Conservation (phyloP, 2,113 vertebrate species). For the Lontra canadensis region DNA sequence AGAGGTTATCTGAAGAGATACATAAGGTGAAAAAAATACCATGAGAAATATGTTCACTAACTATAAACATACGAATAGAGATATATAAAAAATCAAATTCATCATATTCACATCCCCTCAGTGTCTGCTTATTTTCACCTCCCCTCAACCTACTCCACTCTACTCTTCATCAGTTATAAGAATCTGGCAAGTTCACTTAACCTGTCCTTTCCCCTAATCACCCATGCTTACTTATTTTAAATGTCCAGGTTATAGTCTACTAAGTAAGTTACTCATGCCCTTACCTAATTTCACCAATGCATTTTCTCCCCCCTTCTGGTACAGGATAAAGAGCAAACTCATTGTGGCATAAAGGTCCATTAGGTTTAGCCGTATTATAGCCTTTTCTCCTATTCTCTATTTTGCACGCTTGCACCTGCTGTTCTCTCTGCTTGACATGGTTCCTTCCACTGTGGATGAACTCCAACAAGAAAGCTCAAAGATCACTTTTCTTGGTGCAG, state of each 20-base stretch:
- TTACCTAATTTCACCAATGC: background rate
- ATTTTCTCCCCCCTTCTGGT: background rate
- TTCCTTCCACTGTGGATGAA: background rate
- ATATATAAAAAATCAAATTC: background rate
- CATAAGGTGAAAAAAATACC: conserved; percentile 6
- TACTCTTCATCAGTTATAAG: background rate
- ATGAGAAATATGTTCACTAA: background rate
- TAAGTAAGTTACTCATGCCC: background rate
- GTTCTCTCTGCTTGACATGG: background rate
- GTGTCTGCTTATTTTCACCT: background rate
- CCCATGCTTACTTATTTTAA: background rate
- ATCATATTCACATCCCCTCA: background rate
- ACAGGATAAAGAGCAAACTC: background rate
- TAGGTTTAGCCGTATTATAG: background rate
- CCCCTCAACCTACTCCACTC: background rate
- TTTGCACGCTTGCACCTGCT: background rate
- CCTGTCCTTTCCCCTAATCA: background rate
- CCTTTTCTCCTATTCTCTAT: background rate
- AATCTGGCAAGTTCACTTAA: background rate
- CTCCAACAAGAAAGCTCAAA: background rate
- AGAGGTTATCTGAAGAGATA: conserved; percentile 27
- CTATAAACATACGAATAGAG: background rate
- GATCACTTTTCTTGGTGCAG: background rate
- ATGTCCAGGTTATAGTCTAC: background rate
- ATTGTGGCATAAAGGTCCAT: background rate